Base-by-base conservation (phyloP, 2,888 invertebrate species). In the Idaea dimidiata region DNA sequence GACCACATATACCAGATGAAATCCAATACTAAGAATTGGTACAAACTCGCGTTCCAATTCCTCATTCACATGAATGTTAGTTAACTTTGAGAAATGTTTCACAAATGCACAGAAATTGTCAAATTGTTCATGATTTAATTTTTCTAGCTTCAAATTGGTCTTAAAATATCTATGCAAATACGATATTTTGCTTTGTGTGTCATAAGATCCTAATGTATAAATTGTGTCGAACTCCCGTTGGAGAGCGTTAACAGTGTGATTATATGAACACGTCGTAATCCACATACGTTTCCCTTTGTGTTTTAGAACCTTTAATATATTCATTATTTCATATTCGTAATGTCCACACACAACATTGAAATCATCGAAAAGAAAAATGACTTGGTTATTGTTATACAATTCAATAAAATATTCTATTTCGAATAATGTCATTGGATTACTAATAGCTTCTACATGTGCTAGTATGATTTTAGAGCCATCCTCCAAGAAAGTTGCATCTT, bases 311-410 rank as follows among this genome's bases (percentile, higher is more conserved):
- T 66, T 75, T 17, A 81, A 65, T 59, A 80, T 62, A 62, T 66
- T 61, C 6, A 78, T 65, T 0, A 75, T 76, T 67, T 81, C 77
- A 32, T 68, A 72, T 54, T 76, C 77, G 56, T 76, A 75, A 61
- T 73, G 71, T 0, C 78, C 76, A 60, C 72, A 76, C 55, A 80
- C 72, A 66, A 71, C 74, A 54, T 80, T 77, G 61, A 77, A 82
- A 14, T 78, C 79, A 59, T 82, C 78, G 64, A 82, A 78, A 24
- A 82, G 61, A 43, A 81, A 74, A 66, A 79, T 70, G 1, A 78
- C 59, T 33, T 77, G 69, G 4, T 71, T 70, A 16, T 63, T 62
- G 60, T 80, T 80, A 32, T 72, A 81, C 62, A 72, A 72, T 61
- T 74, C 58, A 59, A 80, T 65, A 62, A 82, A 81, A 53, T 79